These are phyloP conservation scores for Atractosteus spatula DNA, from an alignment of 2,113 vertebrate genomes.

Conservation along the genomic window DNA sequence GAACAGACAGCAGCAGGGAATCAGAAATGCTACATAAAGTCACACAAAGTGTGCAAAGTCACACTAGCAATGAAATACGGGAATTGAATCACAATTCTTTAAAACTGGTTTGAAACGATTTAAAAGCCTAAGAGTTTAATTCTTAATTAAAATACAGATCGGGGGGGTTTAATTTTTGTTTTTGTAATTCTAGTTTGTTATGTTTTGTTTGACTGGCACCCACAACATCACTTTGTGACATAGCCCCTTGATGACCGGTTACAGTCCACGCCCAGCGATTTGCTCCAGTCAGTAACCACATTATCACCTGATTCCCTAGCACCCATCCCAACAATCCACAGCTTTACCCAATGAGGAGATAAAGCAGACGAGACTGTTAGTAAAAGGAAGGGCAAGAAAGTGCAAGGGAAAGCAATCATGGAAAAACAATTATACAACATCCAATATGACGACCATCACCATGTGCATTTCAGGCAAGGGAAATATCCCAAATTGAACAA, in stretches of 20 bases:
- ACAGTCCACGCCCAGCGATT: constrained; percentile 16
- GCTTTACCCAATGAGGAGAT: constrained; percentile 33
- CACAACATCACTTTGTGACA: background rate
- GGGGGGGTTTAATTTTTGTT: too few relatives aligned
- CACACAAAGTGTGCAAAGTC: too few relatives aligned
- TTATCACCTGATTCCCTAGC: constrained; percentile 28
- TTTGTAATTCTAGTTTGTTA: too few relatives aligned
- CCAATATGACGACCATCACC: constrained; percentile 40
- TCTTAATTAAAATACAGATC: too few relatives aligned
- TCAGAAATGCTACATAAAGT: too few relatives aligned
- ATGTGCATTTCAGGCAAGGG: constrained; percentile 47
- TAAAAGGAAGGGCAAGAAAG: constrained; percentile 48
- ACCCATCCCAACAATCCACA: constrained; percentile 44
- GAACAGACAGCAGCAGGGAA: too few relatives aligned
- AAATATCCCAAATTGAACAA: constrained; percentile 44
- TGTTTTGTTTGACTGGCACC: constrained; percentile 5
- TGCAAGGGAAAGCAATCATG: constrained; percentile 45
- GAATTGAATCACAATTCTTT: too few relatives aligned
- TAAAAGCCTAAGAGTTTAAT: too few relatives aligned
- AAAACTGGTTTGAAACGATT: too few relatives aligned
- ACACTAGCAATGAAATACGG: too few relatives aligned
- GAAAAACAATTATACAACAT: constrained; percentile 37
- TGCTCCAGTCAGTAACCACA: background rate
- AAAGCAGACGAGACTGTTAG: constrained; percentile 45
- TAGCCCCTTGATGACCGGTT: background rate